Evolutionary conservation across 2,113 vertebrate genomes (phyloP), one percentile per base, ranked within the genome.

Genomic region (Vidua chalybeata): DNA sequence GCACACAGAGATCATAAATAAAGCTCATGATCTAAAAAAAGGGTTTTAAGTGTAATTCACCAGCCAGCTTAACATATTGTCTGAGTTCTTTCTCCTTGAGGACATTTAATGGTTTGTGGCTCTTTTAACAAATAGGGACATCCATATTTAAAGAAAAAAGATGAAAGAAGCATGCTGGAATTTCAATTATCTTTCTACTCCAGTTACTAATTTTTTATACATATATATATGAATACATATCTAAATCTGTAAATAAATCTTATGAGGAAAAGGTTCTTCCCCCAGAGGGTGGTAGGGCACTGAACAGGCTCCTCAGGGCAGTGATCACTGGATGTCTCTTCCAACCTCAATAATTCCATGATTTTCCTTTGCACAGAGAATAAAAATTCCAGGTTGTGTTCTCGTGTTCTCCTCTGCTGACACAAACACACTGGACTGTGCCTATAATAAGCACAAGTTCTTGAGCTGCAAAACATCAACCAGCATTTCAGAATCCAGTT

Each of bases 401-500:
- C 76, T 19, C 3, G 3, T 6, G 15, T 8, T 22, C 10, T 73
- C 37, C 71, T 90, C 79, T 74, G 64, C 58, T 23, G 19, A 56
- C 48, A 63, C 63, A 91, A 89, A 71, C 64, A 20, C 9, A 0
- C 43, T 45, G 21, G 75, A 10, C 67, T 63, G 24, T 52, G 72
- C 82, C 90, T 78, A 54, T 68, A 92, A 90, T 54, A 81, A 94
- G 64, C 83, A 75, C 56, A 64, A 84, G 85, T 82, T 84, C 90
- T 84, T 84, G 51, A 94, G 90, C 63, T 80, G 64, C 93, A 94
- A 94, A 77, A 15, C 93, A 73, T 73, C 90, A 96, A 74, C 51
- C 68, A 88, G 88, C 88, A 92, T 92, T 94, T 96, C 41, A 81
- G 88, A 96, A 86, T 86, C 68, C 77, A 61, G 52, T 97, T 93